Base-by-base conservation (phyloP, 2,113 vertebrate species). In the Osmerus mordax region DNA sequence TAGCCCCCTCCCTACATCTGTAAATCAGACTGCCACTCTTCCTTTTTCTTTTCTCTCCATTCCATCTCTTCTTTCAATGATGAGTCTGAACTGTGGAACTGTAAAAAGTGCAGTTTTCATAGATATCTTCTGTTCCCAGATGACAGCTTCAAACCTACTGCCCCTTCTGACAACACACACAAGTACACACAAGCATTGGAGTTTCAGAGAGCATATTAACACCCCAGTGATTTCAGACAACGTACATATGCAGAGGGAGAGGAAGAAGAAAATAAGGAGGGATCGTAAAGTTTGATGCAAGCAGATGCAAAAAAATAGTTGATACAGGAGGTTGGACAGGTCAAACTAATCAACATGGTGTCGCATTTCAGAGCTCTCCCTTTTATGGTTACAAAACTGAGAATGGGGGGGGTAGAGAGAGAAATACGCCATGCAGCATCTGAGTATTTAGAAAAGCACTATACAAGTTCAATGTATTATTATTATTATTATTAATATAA, bases 341-440 rank as follows among this genome's bases (percentile, higher is more conserved):
- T 89, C 87, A 86, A 89, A 83, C 70, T 74, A 79, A 70, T 87
- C 80, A 56, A 72, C 32, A 80, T 23, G 23, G 1, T 23, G 23
- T 23, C 23, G 23, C 23, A 70, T 51, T 28, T 71, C 59, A 64
- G 54, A 19, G 58, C 23, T 71, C 74, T 80, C 63, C 3, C 14
- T 76, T 81, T 23, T 23, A 1, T 23, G 23, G 23, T 23, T 23
- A 23, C 23, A 23, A 23, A 23, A 23, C 23, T 23, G 23, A 23
- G 23, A 23, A 23, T 23, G 2, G 23, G 23, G 23, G 23, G 23
- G 23, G 23, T 23, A 23, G 23, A 23, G 23, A 23, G 23, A 23
- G 23, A 23, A 23, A 23, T 23, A 23, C 23, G 2, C 23, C 23
- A 23, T 23, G 23, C 1, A 23, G 29, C 29, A 32, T 32, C 29